Percentiles rank a stretch among this genome's conserved stretches.
phyloP scores from a whole-genome alignment of 1,140 invertebrate species.

The Adelges cooleyi region DNA sequence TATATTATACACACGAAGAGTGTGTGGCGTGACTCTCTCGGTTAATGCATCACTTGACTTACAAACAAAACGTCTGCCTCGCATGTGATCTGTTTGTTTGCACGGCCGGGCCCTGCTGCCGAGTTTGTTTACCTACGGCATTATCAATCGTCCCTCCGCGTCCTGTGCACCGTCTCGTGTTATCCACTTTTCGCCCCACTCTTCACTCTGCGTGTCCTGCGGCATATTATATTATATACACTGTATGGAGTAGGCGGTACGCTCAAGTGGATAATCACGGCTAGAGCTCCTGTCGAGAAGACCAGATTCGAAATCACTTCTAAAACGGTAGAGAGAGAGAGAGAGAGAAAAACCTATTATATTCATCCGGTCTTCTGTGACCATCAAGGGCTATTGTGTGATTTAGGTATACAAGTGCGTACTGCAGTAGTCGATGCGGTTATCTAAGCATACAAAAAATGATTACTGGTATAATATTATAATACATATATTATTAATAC shows the following conservation, averaged over 20 bases:
- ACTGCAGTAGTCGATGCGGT: too few species aligned
- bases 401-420: not conserved
- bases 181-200: not conserved
- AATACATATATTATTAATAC: too few species aligned
- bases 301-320: too few species aligned
- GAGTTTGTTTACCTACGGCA: conserved; percentile 12
- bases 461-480: too few species aligned
- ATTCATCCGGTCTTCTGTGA: not conserved
- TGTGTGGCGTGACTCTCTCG: not conserved
- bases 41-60: conserved; percentile 27
- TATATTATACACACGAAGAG: not conserved
- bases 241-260: not conserved
- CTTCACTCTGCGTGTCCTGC: too few species aligned
- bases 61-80: conserved; percentile 8
- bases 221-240: too few species aligned
- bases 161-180: not conserved
- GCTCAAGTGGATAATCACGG: conserved; percentile 16
- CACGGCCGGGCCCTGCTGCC: not conserved
- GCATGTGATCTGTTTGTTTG: conserved; percentile 22
- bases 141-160: not conserved
- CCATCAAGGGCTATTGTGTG: too few species aligned
- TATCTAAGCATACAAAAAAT: too few species aligned
- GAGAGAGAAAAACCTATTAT: not conserved
- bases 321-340: not conserved
- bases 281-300: not conserved